phyloP scores from a whole-genome alignment of 2,888 invertebrate species.

The Sinhomidia bicolor region DNA sequence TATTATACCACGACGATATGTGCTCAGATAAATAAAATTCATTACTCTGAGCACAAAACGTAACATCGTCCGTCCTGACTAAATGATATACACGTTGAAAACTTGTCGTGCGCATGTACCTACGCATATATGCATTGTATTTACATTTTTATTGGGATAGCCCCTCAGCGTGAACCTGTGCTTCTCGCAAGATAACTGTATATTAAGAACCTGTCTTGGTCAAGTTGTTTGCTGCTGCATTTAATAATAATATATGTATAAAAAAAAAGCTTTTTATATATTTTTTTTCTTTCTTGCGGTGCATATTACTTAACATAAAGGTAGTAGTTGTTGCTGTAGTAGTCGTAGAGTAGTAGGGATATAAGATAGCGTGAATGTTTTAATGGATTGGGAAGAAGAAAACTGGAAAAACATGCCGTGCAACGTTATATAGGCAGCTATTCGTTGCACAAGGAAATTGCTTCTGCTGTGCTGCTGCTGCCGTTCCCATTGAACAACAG shows the following conservation, averaged over 20 bases:
- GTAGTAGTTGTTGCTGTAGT: no score
- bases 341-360: background rate
- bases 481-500: background rate
- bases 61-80: background rate
- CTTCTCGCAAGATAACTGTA: constrained; percentile 60
- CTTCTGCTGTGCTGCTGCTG: background rate
- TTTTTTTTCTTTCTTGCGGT: background rate
- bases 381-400: constrained; percentile 65
- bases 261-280: background rate
- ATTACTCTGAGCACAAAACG: background rate
- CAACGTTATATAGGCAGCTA: no score
- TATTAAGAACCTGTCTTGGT: constrained; percentile 69
- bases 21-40: background rate
- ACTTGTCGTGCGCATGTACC: constrained; percentile 44
- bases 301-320: background rate
- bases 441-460: background rate
- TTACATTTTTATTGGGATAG: constrained; percentile 63
- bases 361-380: constrained; percentile 6
- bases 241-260: background rate
- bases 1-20: background rate
- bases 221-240: constrained; percentile 36
- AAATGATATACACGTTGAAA: background rate
- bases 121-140: constrained; percentile 40
- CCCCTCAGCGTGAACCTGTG: constrained; percentile 38
- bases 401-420: constrained; percentile 70